Evolutionary conservation across 2,797 vertebrate species (phyloP).

Genomic region (Sternarchorhynchus goeldii): DNA sequence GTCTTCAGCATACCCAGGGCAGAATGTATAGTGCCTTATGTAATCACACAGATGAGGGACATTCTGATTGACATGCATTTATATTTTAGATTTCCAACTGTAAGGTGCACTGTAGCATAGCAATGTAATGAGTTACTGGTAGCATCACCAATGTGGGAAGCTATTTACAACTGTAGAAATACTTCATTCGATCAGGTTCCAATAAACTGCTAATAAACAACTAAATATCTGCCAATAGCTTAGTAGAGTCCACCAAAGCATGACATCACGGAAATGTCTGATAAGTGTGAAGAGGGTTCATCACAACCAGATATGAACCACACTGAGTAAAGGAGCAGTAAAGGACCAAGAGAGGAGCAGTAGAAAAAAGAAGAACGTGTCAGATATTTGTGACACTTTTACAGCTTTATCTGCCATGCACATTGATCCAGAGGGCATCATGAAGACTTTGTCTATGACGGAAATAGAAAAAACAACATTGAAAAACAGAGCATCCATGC

Average conservation of each 20-base stretch:
- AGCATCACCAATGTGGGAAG: no score
- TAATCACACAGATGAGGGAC: no score
- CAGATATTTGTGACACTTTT: background rate
- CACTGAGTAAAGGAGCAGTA: background rate
- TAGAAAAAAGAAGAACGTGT: background rate
- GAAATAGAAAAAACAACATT: background rate
- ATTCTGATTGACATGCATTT: no score
- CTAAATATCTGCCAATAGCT: background rate
- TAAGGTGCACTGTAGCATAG: no score
- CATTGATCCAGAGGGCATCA: no score
- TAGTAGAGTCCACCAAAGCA: background rate
- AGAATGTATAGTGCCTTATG: no score
- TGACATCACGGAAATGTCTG: constrained; percentile 32
- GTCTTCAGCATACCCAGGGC: no score
- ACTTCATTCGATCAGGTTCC: no score
- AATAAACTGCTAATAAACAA: background rate
- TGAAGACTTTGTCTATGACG: background rate
- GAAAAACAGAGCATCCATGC: background rate
- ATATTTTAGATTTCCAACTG: no score
- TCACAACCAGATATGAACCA: background rate
- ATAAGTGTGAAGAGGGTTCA: constrained; percentile 26
- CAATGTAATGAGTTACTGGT: no score
- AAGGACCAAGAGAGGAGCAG: background rate
- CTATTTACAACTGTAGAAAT: no score
- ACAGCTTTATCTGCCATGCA: background rate